phyloP scores from a whole-genome alignment of 2,888 invertebrate genomes.

The Agriopis leucophaearia region DNA sequence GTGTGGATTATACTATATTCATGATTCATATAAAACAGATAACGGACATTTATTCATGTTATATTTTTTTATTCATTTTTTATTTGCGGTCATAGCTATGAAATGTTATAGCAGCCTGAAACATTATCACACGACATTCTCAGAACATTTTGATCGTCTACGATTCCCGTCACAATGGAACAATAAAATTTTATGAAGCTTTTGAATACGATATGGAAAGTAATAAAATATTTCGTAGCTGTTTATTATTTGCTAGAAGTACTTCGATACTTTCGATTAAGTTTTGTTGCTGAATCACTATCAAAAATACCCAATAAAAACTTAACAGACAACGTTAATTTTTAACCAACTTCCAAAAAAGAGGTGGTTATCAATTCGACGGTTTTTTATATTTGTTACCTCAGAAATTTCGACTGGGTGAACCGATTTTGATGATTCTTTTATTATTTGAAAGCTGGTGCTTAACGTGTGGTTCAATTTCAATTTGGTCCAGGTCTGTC shows the following conservation, averaged over 20 bases:
- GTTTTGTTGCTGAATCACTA: background rate
- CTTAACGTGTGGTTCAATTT: too few relatives aligned
- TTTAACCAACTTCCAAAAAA: too few relatives aligned
- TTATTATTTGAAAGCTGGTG: too few relatives aligned
- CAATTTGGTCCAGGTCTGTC: too few relatives aligned
- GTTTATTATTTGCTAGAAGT: slow-evolving; percentile 8
- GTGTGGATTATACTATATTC: too few relatives aligned
- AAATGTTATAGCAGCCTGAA: slow-evolving; percentile 5
- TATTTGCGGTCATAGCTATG: background rate
- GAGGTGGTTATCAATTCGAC: too few relatives aligned
- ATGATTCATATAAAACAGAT: too few relatives aligned
- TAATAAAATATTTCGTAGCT: slow-evolving; percentile 1
- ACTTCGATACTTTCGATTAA: background rate
- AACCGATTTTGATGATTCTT: too few relatives aligned
- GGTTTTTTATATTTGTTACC: too few relatives aligned
- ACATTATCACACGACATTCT: slow-evolving; percentile 3
- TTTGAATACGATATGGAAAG: slow-evolving; percentile 24
- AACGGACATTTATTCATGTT: too few relatives aligned
- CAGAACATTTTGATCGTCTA: slow-evolving; percentile 14
- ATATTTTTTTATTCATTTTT: too few relatives aligned
- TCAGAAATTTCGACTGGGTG: too few relatives aligned
- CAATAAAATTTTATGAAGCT: slow-evolving; percentile 26
- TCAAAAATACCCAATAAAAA: background rate
- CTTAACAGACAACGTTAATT: background rate
- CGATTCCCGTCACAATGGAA: slow-evolving; percentile 14